A percentile compares a stretch with the other conserved stretches of the same genome.
Evolutionary conservation across 2,888 invertebrate genomes (phyloP).

Genomic region (Lycaena phlaeas): DNA sequence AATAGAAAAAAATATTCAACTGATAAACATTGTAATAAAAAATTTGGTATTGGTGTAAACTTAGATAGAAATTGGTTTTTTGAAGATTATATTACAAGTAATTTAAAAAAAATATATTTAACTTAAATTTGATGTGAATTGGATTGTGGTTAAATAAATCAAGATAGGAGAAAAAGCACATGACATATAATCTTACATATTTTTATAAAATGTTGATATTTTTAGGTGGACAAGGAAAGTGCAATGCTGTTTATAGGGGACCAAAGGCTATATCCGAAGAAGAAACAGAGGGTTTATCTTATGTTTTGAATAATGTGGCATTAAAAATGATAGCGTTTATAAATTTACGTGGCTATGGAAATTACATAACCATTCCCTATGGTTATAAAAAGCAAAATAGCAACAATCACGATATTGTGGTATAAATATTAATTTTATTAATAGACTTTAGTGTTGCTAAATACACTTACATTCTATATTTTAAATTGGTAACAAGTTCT

Average conservation of each 20-base stretch:
- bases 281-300: constrained; percentile 40
- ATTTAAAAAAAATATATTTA: no score
- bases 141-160: no score
- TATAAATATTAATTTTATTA: constrained; percentile 18
- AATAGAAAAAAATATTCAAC: constrained; percentile 40
- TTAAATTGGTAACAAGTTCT: no score
- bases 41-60: constrained; percentile 39
- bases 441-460: not conserved
- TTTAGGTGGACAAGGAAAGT: constrained; percentile 28
- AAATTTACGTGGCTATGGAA: constrained; percentile 45
- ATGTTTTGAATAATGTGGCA: constrained; percentile 38
- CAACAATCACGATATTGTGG: constrained; percentile 45
- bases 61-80: constrained; percentile 51
- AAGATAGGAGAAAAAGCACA: no score
- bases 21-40: constrained; percentile 28
- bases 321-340: constrained; percentile 42
- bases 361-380: constrained; percentile 46
- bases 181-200: no score
- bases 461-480: not conserved
- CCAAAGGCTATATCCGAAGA: constrained; percentile 38
- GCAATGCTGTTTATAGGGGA: constrained; percentile 40
- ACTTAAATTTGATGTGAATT: no score
- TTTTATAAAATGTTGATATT: no score
- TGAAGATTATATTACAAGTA: constrained; percentile 14
- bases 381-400: constrained; percentile 25